Percentiles rank a stretch among this genome's conserved stretches.
phyloP scores from a whole-genome alignment of 1,140 invertebrate genomes.

The Drosophila tristis region DNA sequence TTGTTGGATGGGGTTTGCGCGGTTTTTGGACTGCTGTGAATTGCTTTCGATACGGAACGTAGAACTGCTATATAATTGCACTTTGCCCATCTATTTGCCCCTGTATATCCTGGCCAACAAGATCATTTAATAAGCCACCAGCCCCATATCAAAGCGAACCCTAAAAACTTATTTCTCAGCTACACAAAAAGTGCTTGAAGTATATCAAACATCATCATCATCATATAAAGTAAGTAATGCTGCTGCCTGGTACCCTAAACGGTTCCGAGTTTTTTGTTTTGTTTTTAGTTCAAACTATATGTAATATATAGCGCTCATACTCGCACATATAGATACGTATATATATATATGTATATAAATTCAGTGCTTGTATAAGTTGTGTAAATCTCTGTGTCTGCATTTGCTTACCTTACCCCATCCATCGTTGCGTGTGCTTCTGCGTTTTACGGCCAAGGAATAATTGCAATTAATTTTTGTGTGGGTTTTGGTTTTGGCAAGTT shows the following conservation, averaged over 20 bases:
- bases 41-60: not conserved
- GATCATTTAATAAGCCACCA: conserved; percentile 2
- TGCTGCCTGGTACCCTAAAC: conserved; percentile 69
- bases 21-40: not conserved
- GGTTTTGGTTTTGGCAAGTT: conserved; percentile 27
- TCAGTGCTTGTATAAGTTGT: conserved; percentile 73
- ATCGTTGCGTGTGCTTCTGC: conserved; percentile 57
- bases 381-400: conserved; percentile 28
- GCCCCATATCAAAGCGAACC: not conserved
- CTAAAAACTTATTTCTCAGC: conserved; percentile 18
- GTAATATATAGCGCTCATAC: conserved; percentile 42
- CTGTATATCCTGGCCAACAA: conserved; percentile 4
- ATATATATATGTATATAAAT: conserved; percentile 69
- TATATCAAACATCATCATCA: conserved; percentile 25
- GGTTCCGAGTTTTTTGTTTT: conserved; percentile 26
- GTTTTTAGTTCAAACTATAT: conserved; percentile 58
- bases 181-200: conserved; percentile 33
- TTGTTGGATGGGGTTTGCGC: conserved; percentile 6
- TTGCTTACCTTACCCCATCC: conserved; percentile 9
- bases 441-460: conserved; percentile 51
- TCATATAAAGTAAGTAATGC: conserved; percentile 71
- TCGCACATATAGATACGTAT: no score
- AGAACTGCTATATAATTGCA: conserved; percentile 11
- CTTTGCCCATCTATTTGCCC: conserved; percentile 5
- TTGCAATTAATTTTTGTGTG: conserved; percentile 20